Conservation (phyloP, 2,113 vertebrate species). For the Bubalus kerabau region DNA sequence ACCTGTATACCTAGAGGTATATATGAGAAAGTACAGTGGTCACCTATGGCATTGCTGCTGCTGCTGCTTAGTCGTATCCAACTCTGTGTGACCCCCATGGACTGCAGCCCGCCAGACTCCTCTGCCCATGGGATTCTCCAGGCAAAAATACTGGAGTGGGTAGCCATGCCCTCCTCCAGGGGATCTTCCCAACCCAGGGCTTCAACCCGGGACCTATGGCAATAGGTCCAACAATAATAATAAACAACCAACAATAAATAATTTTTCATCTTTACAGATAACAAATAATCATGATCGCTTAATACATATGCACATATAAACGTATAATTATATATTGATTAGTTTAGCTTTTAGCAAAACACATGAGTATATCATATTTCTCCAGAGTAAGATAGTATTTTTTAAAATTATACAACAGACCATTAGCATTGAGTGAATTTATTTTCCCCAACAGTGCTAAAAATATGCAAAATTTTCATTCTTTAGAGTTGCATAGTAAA, state of each 20-base stretch:
- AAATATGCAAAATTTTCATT: conserved; percentile 91
- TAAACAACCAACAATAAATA: conserved; percentile 55
- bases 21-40: conserved; percentile 51
- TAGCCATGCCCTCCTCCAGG: not conserved
- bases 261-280: conserved; percentile 77
- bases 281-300: conserved; percentile 77
- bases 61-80: not conserved
- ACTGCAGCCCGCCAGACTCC: not conserved
- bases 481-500: conserved; percentile 87
- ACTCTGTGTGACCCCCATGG: not conserved
- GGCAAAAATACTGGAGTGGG: not conserved
- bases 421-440: conserved; percentile 83
- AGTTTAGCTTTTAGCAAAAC: conserved; percentile 80
- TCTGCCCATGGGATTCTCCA: not conserved
- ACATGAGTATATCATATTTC: conserved; percentile 72
- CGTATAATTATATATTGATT: conserved; percentile 80
- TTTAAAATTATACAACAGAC: conserved; percentile 78
- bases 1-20: conserved; percentile 43
- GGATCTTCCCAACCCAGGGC: not conserved
- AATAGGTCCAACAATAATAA: not conserved
- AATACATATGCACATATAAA: conserved; percentile 74
- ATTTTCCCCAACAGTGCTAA: conserved; percentile 87
- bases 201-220: not conserved
- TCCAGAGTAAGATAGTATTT: conserved; percentile 77
- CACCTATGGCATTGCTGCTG: conserved; percentile 36